Base-by-base conservation (phyloP, 2,113 vertebrate species). In the Desmodus rotundus region DNA sequence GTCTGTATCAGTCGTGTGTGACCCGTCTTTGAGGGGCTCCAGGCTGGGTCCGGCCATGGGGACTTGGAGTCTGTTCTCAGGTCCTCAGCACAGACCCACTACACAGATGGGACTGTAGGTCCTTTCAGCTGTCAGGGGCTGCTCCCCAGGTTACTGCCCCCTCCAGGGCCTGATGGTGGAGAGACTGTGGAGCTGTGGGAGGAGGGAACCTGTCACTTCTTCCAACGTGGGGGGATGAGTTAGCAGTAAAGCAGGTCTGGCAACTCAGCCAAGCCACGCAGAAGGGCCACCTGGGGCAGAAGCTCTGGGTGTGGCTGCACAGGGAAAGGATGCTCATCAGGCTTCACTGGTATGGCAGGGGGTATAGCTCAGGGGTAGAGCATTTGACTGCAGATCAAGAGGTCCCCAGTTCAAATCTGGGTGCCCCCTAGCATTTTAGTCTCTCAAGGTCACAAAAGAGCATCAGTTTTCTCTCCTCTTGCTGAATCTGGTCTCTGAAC, bases 311-410 rank as follows among this genome's bases (percentile, higher is more conserved):
- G 67, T 20, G 82, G 47, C 67, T 38, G 36, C 24, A 38, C 14
- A 54, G 26, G 19, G 4, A 41, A 78, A 78, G 43, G 22, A 7
- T 36, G 28, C 31, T 80, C 7, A 41, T 1, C 33, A 31, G 26
- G 19, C 1, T 0, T 9, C 0, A 0, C 1, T 58, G 0, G 0
- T 0, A 3, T 0, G 5, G 33, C 24, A 36, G 84, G 95, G 89
- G 89, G 72, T 92, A 13, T 92, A 92, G 81, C 67, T 91, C 47
- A 87, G 87, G 47, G 91, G 91, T 50, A 96, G 95, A 93, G 91
- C 91, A 90, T 93, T 93, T 96, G 95, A 87, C 95, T 93, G 87
- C 91, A 93, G 91, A 91, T 96, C 95, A 96, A 96, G 89, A 89
- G 93, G 95, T 92, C 93, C 93, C 84, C 89, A 56, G 78, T 94